phyloP scores from a whole-genome alignment of 2,888 invertebrate genomes.

The Selenia dentaria region DNA sequence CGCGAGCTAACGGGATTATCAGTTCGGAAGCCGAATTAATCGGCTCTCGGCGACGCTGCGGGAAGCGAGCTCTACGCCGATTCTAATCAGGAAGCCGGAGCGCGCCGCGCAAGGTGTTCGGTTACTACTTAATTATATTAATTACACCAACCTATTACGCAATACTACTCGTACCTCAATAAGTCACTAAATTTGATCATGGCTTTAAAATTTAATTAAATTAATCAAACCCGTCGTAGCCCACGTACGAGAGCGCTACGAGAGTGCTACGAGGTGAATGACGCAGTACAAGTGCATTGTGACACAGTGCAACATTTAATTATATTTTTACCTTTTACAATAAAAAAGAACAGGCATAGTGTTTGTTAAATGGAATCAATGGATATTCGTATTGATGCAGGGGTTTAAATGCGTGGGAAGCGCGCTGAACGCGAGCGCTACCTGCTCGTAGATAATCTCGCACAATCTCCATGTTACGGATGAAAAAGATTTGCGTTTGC shows the following conservation, averaged over 20 bases:
- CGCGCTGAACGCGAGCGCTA: slow-evolving; percentile 1
- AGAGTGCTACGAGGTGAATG: slow-evolving; percentile 22
- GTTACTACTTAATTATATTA: slow-evolving; percentile 20
- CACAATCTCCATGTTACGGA: slow-evolving; percentile 39
- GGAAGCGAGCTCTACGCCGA: neutral
- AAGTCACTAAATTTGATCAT: neutral
- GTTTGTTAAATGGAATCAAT: too few species aligned
- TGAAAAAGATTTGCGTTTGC: slow-evolving; percentile 48
- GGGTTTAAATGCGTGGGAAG: slow-evolving; percentile 21
- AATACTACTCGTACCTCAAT: neutral
- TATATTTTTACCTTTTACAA: too few species aligned
- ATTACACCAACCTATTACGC: slow-evolving; percentile 16
- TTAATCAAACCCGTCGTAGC: slow-evolving; percentile 7
- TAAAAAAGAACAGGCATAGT: too few species aligned
- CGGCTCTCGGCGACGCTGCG: slow-evolving; percentile 12
- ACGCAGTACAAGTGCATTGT: too few species aligned
- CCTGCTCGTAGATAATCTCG: slow-evolving; percentile 34
- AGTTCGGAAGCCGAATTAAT: slow-evolving; percentile 32
- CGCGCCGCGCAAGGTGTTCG: slow-evolving; percentile 11
- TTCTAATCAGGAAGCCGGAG: slow-evolving; percentile 14
- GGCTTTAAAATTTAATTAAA: neutral
- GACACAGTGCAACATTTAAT: too few species aligned
- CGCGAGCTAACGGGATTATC: slow-evolving; percentile 25
- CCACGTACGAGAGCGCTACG: slow-evolving; percentile 39
- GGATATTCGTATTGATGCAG: too few species aligned